Evolutionary conservation across 2,797 vertebrate species (phyloP).

Genomic region (Merluccius polli): DNA sequence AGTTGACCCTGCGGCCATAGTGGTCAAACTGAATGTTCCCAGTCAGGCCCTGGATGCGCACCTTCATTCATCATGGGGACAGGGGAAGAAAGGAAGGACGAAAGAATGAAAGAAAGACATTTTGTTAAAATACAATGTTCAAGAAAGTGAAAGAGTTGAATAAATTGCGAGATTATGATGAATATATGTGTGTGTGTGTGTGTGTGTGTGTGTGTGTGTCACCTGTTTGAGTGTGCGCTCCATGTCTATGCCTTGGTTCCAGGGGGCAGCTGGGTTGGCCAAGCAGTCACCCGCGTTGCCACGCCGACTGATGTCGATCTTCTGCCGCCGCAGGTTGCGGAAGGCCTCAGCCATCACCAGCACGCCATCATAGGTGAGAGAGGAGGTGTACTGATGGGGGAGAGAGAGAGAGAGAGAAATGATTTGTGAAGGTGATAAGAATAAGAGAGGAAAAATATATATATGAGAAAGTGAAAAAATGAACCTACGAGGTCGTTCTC

Average conservation of each 20-base stretch:
- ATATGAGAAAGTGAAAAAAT: background rate
- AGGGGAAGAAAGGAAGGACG: background rate
- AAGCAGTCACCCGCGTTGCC: constrained; percentile 97
- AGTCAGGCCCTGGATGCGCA: constrained; percentile 94
- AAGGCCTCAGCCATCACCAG: constrained; percentile 98
- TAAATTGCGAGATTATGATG: background rate
- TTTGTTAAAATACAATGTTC: background rate
- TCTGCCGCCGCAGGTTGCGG: constrained; percentile 91
- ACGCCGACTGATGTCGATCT: constrained; percentile 95
- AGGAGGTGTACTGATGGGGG: constrained; percentile 86
- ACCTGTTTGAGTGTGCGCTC: constrained; percentile 98
- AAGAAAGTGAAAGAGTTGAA: background rate
- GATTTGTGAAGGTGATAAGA: too few species aligned
- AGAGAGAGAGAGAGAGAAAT: background rate
- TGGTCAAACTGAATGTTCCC: constrained; percentile 98
- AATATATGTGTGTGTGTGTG: constrained; percentile 3
- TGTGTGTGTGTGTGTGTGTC: background rate
- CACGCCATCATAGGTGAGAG: constrained; percentile 94
- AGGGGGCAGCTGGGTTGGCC: constrained; percentile 95
- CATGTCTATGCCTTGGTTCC: constrained; percentile 99
- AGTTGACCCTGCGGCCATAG: constrained; percentile 94
- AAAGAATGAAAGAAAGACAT: background rate
- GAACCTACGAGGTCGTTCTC: too few species aligned
- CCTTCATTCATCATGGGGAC: constrained; percentile 65
- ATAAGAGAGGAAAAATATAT: too few species aligned